Conservation (phyloP, 1,140 invertebrate species). For the Microplitis mediator region DNA sequence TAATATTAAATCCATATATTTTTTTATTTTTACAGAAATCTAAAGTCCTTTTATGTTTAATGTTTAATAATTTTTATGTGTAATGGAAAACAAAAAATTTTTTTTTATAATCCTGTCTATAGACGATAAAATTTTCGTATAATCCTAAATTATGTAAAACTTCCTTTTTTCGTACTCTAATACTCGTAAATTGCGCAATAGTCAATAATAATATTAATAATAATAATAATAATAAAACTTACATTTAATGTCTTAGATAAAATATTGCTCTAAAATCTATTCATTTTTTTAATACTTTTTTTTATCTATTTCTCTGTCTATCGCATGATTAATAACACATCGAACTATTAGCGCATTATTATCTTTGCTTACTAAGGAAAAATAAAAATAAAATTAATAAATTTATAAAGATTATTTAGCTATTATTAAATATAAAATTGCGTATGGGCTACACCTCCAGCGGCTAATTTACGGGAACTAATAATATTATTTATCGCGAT, state of each 20-base stretch:
- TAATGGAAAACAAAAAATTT: no score
- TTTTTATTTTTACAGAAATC: no score
- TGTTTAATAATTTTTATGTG: no score
- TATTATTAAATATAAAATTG: slow-evolving; percentile 2
- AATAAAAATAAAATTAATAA: slow-evolving; percentile 12
- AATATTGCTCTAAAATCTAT: background rate
- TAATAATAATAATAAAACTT: background rate
- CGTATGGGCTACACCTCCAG: slow-evolving; percentile 26
- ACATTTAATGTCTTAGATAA: background rate
- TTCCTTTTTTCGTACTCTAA: no score
- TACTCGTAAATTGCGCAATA: no score
- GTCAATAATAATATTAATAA: background rate
- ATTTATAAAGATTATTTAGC: background rate
- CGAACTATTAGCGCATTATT: slow-evolving; percentile 9
- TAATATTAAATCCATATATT: no score
- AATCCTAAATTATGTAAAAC: no score
- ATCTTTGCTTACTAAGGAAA: slow-evolving; percentile 17
- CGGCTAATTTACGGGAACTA: slow-evolving; percentile 2
- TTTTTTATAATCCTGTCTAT: no score
- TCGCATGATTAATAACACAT: slow-evolving; percentile 21
- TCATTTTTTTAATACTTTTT: background rate
- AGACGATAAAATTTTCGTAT: no score
- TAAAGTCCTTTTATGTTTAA: no score
- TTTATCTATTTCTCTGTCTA: slow-evolving; percentile 11
- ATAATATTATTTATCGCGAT: background rate